phyloP scores from a whole-genome alignment of 2,113 vertebrate species.

The Nothocercus nigrocapillus region DNA sequence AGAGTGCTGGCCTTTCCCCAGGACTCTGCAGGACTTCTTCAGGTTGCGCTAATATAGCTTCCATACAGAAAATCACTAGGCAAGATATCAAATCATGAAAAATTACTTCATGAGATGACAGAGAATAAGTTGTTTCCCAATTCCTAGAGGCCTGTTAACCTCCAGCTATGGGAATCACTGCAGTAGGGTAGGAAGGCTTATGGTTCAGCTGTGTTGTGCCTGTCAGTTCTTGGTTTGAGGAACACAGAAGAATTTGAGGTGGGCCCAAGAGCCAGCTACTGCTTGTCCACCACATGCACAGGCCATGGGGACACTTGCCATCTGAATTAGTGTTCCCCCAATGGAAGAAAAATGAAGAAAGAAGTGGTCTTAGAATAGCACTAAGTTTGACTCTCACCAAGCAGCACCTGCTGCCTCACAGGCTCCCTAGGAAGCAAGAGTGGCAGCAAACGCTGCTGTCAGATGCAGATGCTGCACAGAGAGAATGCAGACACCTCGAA shows the following conservation, averaged over 20 bases:
- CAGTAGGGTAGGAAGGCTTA: neutral
- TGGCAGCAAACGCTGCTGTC: accelerated
- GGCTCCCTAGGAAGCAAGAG: neutral
- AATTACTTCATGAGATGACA: neutral
- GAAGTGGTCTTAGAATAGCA: neutral
- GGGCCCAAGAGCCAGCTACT: neutral
- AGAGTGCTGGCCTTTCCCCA: constrained; percentile 7
- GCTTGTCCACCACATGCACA: neutral
- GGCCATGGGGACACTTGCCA: neutral
- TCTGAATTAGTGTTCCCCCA: neutral
- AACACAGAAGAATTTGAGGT: neutral
- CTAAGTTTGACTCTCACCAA: neutral
- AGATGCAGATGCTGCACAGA: accelerated
- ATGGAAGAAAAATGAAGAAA: neutral
- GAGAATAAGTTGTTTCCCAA: accelerated
- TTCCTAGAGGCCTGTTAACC: neutral
- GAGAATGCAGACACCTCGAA: neutral
- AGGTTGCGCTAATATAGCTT: neutral
- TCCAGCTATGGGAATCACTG: accelerated
- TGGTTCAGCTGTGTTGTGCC: neutral
- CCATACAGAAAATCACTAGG: neutral
- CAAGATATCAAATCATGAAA: neutral
- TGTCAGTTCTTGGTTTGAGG: neutral
- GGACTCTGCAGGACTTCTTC: neutral
- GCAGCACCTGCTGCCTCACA: neutral